Base-by-base conservation (phyloP, 2,888 invertebrate species). In the Tipula lateralis region DNA sequence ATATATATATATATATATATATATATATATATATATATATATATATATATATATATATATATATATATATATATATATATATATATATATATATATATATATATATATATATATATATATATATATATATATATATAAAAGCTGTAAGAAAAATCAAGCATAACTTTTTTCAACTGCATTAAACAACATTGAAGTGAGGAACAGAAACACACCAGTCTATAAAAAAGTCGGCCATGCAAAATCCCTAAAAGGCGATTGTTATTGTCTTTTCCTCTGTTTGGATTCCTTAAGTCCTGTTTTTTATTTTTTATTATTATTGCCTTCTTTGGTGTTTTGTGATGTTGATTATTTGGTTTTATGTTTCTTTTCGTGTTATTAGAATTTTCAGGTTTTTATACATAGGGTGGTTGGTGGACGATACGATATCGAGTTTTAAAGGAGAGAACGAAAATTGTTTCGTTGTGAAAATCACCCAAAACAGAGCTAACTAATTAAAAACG, bases 401-500 rank as follows among this genome's bases (percentile, higher is more conserved):
- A 50, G 24, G 24, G 66, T 66, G 66, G 66, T 66, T 24, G 66
- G 66, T 24, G 66, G 66, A 66, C 44, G 44, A 44, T 44, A 44
- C 44, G 2, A 3, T 44, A 44, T 44, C 44, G 44, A 44, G n/a
- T 44, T 44, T 44, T 44, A n/a, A n/a, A n/a, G 44, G n/a, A 44
- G n/a, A 44, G 44, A 13, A 44, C 44, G 44, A 16, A 66, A 66
- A 24, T 66, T 66, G 24, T 66, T 66, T 66, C 24, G 66, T 66
- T 12, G 24, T 66, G 66, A 66, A 66, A 9, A 66, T 24, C 66
- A 24, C 9, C 24, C 66, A 24, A 66, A 66, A 66, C 66, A 66
- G 66, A 66, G 66, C 66, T 66, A 66, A 66, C 66, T 66, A 66
- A 66, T 66, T 66, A 66, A 66, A 66, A 66, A 66, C 66, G 66